A percentile compares a stretch with the other conserved stretches of the same genome.
phyloP scores from a whole-genome alignment of 2,113 vertebrate genomes.

The Menura novaehollandiae region DNA sequence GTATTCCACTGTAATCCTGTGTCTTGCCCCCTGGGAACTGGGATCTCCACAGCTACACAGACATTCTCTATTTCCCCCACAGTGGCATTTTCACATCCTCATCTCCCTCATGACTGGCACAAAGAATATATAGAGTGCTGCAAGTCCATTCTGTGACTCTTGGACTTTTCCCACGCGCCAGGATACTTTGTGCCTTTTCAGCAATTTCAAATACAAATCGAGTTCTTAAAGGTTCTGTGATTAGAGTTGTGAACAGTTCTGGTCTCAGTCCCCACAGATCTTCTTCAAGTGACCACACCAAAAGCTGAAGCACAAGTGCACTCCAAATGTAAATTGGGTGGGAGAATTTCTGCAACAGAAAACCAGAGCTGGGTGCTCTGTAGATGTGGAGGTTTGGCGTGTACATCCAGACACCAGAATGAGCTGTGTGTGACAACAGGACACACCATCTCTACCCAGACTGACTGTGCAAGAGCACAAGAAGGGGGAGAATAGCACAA shows the following conservation, averaged over 20 bases:
- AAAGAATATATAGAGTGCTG: neutral
- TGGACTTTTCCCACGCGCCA: too few relatives aligned
- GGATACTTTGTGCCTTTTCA: neutral
- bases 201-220: neutral
- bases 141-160: too few relatives aligned
- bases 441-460: neutral
- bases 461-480: neutral
- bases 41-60: neutral
- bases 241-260: rapidly evolving
- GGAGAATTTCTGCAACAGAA: neutral
- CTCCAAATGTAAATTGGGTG: too few relatives aligned
- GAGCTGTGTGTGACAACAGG: neutral
- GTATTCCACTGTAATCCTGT: too few relatives aligned
- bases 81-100: neutral
- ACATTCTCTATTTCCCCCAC: neutral
- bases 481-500: too few relatives aligned
- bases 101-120: neutral
- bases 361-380: too few relatives aligned
- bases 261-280: too few relatives aligned
- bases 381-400: neutral
- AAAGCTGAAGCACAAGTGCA: neutral
- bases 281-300: rapidly evolving
- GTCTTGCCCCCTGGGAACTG: too few relatives aligned
- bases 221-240: neutral
- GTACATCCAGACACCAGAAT: neutral